Evolutionary conservation across 53 echinoderm and acorn worm species (phyloP).

Genomic region (Holothuria leucospilota): DNA sequence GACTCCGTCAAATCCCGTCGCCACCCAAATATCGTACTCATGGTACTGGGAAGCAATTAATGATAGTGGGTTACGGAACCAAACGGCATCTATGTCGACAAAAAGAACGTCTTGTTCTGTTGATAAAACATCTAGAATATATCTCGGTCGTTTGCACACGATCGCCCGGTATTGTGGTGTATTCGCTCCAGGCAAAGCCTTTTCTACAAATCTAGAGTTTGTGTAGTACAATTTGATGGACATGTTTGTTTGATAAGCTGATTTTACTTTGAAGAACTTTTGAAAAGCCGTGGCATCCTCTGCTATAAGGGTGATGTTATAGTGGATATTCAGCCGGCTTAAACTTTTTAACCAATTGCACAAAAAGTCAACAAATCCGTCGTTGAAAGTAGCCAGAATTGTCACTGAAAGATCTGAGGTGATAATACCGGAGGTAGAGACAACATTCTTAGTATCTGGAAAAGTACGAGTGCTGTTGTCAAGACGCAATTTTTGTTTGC

Average conservation of each 20-base stretch:
- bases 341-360: constrained; percentile 21
- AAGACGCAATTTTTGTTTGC: background rate
- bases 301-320: constrained; percentile 17
- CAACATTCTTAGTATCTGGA: background rate
- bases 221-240: constrained; percentile 2
- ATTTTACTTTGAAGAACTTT: background rate
- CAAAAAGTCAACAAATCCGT: constrained; percentile 9
- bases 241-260: constrained; percentile 7
- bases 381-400: constrained; percentile 15
- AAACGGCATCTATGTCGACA: constrained; percentile 63
- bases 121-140: constrained; percentile 54
- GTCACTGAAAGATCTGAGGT: background rate
- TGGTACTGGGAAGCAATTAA: constrained; percentile 8
- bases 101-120: constrained; percentile 49
- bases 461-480: background rate
- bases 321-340: background rate
- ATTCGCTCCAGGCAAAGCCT: constrained; percentile 21
- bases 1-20: constrained; percentile 40
- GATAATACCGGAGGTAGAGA: background rate
- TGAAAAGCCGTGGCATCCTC: constrained; percentile 1
- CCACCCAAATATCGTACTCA: constrained; percentile 58
- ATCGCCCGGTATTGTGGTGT: constrained; percentile 54
- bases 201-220: background rate
- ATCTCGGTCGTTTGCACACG: constrained; percentile 54
- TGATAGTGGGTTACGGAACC: constrained; percentile 49